phyloP scores from a whole-genome alignment of 2,888 invertebrate genomes.

The Trachelus iudaicus region DNA sequence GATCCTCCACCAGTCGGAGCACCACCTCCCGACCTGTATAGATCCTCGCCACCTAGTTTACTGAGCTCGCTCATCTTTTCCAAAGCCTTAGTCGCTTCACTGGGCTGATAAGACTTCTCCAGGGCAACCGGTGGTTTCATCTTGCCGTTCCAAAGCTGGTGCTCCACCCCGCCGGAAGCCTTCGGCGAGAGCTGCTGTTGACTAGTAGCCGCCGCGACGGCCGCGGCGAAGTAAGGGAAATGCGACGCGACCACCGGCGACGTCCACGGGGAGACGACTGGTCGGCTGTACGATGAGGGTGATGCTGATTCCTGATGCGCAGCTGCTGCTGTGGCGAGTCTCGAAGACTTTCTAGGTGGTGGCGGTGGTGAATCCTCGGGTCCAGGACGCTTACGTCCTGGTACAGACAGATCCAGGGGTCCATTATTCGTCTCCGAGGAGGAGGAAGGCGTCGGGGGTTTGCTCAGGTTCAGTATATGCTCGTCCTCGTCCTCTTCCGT shows the following conservation, averaged over 20 bases:
- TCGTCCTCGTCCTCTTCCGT: conserved; percentile 71
- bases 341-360: conserved; percentile 73
- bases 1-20: conserved; percentile 56
- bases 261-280: conserved; percentile 80
- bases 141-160: conserved; percentile 81
- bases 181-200: conserved; percentile 75
- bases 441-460: conserved; percentile 71
- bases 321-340: conserved; percentile 57
- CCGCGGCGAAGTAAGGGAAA: conserved; percentile 84
- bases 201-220: conserved; percentile 75
- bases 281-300: conserved; percentile 73
- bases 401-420: conserved; percentile 84
- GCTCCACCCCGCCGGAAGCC: conserved; percentile 66
- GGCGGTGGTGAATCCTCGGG: conserved; percentile 74
- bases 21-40: conserved; percentile 74
- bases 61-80: conserved; percentile 94
- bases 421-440: conserved; percentile 71
- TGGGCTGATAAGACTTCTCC: conserved; percentile 69
- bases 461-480: conserved; percentile 79
- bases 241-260: conserved; percentile 81
- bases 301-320: conserved; percentile 50
- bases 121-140: conserved; percentile 74
- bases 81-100: conserved; percentile 86
- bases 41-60: conserved; percentile 83
- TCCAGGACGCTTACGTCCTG: conserved; percentile 77